A percentile compares a stretch with the other conserved stretches of the same genome.
These are phyloP conservation scores for Chaenocephalus aceratus DNA, from an alignment of 2,113 vertebrate genomes.

Conservation along the genomic window DNA sequence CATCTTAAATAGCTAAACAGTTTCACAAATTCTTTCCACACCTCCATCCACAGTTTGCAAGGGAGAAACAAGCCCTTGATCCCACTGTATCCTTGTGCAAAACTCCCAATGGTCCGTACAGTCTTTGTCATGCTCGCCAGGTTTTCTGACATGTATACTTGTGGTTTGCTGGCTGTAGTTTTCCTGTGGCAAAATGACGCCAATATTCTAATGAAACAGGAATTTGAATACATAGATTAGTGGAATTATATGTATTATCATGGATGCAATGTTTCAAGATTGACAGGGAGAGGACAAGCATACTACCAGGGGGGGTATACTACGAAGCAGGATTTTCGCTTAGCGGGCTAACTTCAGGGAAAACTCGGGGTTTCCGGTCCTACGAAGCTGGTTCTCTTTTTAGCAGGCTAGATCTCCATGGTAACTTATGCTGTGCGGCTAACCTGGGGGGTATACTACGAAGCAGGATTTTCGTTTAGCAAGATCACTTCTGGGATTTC, in stretches of 20 bases:
- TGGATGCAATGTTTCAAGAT: constrained; percentile 37
- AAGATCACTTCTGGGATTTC: too few species aligned
- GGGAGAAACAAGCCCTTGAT: constrained; percentile 70
- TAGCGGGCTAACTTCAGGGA: too few species aligned
- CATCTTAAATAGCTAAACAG: constrained; percentile 82
- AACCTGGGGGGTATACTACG: too few species aligned
- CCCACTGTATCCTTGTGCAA: constrained; percentile 68
- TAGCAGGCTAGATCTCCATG: too few species aligned
- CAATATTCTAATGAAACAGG: constrained; percentile 48
- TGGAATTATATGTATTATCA: constrained; percentile 43
- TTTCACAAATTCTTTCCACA: constrained; percentile 73
- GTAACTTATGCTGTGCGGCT: too few species aligned
- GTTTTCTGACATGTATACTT: constrained; percentile 57
- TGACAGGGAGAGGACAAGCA: constrained; percentile 37
- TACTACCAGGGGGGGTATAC: constrained; percentile 4
- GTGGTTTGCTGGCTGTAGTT: constrained; percentile 56
- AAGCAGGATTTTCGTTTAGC: too few species aligned
- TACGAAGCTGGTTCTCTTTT: too few species aligned
- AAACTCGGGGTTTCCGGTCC: too few species aligned
- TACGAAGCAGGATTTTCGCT: too few species aligned
- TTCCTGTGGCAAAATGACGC: constrained; percentile 56
- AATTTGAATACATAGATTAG: constrained; percentile 69
- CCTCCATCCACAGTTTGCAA: constrained; percentile 66
- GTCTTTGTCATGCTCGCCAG: constrained; percentile 63
- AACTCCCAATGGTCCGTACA: constrained; percentile 54